These are phyloP conservation scores for Percopsis omiscomaycus DNA, from an alignment of 2,797 vertebrate genomes.

Conservation along the genomic window DNA sequence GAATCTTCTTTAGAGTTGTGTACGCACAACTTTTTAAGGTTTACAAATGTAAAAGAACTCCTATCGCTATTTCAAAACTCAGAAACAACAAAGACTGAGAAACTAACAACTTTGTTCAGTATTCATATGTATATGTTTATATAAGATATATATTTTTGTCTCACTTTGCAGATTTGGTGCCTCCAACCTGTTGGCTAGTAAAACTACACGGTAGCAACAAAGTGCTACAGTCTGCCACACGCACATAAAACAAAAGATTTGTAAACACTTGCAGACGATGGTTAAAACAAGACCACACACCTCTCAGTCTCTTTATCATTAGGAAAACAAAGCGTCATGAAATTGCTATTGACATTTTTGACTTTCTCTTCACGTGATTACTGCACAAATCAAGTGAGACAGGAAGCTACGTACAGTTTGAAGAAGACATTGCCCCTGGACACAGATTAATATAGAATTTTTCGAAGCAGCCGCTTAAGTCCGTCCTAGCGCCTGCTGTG, in stretches of 20 bases:
- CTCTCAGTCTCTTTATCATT: conserved; percentile 54
- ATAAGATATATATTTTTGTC: conserved; percentile 55
- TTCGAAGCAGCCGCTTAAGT: conserved; percentile 22
- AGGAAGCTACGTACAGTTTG: conserved; percentile 53
- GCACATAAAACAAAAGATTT: conserved; percentile 48
- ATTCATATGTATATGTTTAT: conserved; percentile 65
- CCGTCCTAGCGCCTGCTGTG: conserved; percentile 41
- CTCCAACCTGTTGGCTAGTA: conserved; percentile 58
- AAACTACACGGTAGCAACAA: conserved; percentile 69
- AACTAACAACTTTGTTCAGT: conserved; percentile 66
- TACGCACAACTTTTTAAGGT: conserved; percentile 74
- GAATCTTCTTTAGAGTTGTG: conserved; percentile 78
- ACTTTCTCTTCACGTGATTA: conserved; percentile 59
- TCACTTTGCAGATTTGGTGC: conserved; percentile 69
- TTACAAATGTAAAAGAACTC: conserved; percentile 65
- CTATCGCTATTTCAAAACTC: conserved; percentile 66
- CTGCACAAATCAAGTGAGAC: conserved; percentile 65
- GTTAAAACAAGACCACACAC: conserved; percentile 70
- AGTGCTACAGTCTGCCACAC: conserved; percentile 64
- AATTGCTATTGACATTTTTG: conserved; percentile 62
- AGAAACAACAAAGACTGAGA: conserved; percentile 67
- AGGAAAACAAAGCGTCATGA: conserved; percentile 41
- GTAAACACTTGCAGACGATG: conserved; percentile 68
- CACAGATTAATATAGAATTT: conserved; percentile 26
- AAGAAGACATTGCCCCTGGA: conserved; percentile 44